Evolutionary conservation across 2,797 vertebrate genomes (phyloP), one percentile per base, ranked within the genome.

Genomic region (Erethizon dorsatum): DNA sequence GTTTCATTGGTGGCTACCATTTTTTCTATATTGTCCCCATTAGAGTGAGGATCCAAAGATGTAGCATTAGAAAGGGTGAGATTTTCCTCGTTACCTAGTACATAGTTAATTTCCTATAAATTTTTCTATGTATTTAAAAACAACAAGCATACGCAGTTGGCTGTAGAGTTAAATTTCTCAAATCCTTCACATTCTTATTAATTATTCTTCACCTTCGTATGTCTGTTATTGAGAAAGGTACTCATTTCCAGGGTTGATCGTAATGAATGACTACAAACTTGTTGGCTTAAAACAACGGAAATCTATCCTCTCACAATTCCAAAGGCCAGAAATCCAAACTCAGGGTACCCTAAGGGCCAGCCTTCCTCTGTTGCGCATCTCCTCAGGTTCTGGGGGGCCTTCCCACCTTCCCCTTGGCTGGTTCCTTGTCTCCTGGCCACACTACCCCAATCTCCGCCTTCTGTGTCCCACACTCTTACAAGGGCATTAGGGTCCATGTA

Each of bases 41-140:
- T 90, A 83, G 47, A 59, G 73, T 9, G 41, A 94, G 13, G 33
- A 73, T 33, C 63, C 1, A 0, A 90, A 79, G 41, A 61, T 12
- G 22, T 57, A 82, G 6, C 50, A 50, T 79, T 24, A 78, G 56
- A 87, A 83, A 61, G 2, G n/a, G 5, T 5, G 45, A 17, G 2
- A 54, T 50, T 79, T 83, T 65, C 69, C 65, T 45, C 78, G 24
- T 75, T 71, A 33, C 2, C 4, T n/a, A 26, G 2, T 28, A 45
- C 45, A 10, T 33, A 17, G 37, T 59, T 67, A 31, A 90, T 84
- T 93, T 96, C 85, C 88, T 78, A 92, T n/a, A 73, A 59, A 54
- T 59, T 31, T 77, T n/a, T 31, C 83, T 85, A 11, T 1, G 11
- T 88, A 52, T 90, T 92, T 92, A 45, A 82, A 95, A 85, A 31